Percentiles rank a stretch among this genome's conserved stretches.
These are phyloP conservation scores for Labeo catla DNA, from an alignment of 2,113 vertebrate species.

Conservation along the genomic window DNA sequence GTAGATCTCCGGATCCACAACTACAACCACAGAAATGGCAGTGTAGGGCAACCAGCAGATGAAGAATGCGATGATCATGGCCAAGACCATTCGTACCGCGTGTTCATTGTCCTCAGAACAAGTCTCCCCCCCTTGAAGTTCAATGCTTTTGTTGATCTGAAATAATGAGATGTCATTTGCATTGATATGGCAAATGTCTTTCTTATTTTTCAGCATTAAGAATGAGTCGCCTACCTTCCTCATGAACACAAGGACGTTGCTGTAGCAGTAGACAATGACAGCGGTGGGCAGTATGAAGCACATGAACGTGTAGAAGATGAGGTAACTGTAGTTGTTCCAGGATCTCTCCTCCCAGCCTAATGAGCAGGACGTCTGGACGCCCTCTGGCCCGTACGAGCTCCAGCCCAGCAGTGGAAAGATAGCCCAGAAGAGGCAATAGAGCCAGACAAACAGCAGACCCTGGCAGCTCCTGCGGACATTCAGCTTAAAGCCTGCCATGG, in stretches of 20 bases:
- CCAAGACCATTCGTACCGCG: slow-evolving; percentile 72
- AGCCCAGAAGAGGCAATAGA: slow-evolving; percentile 75
- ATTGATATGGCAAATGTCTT: not conserved
- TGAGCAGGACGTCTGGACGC: slow-evolving; percentile 73
- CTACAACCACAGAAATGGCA: slow-evolving; percentile 70
- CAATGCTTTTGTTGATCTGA: slow-evolving; percentile 76
- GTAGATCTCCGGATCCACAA: slow-evolving; percentile 68
- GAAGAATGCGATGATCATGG: slow-evolving; percentile 74
- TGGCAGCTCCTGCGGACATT: slow-evolving; percentile 62
- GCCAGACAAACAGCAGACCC: slow-evolving; percentile 68
- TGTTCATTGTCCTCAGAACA: slow-evolving; percentile 71
- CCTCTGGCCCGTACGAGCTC: slow-evolving; percentile 72
- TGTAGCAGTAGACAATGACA: slow-evolving; percentile 74
- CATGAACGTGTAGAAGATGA: slow-evolving; percentile 71
- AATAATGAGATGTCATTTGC: not conserved
- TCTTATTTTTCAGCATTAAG: not conserved
- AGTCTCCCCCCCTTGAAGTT: slow-evolving; percentile 71
- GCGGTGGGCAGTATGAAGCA: slow-evolving; percentile 68
- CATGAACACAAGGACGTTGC: slow-evolving; percentile 65
- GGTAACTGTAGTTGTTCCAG: slow-evolving; percentile 73
- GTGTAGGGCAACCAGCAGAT: slow-evolving; percentile 79
- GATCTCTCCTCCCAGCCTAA: slow-evolving; percentile 72
- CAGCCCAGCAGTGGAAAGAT: slow-evolving; percentile 68
- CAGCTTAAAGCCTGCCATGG: slow-evolving; percentile 65
- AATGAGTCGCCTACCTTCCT: slow-evolving; percentile 53